Evolutionary conservation across 2,113 vertebrate species (phyloP).

Genomic region (Sapajus apella): DNA sequence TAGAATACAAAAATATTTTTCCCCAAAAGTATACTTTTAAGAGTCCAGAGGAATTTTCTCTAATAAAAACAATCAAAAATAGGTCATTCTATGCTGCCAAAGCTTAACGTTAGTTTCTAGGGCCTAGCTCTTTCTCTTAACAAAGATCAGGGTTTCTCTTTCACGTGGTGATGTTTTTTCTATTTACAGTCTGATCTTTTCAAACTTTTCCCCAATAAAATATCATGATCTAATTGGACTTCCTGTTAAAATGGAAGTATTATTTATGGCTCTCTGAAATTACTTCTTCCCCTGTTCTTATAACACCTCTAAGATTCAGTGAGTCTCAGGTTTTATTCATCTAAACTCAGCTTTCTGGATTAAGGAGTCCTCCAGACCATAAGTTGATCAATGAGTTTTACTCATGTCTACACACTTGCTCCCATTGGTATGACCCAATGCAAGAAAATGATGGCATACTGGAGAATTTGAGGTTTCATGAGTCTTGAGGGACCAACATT

Average conservation of each 20-base stretch:
- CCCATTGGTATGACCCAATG: neutral
- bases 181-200: constrained; percentile 20
- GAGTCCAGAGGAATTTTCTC: neutral
- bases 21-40: neutral
- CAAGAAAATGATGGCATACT: neutral
- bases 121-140: neutral
- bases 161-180: neutral
- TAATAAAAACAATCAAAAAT: constrained; percentile 9
- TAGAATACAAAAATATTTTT: neutral
- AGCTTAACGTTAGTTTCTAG: constrained; percentile 18
- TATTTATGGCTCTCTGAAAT: constrained; percentile 41
- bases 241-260: neutral
- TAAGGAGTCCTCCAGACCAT: neutral
- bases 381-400: neutral
- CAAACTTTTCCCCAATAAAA: constrained; percentile 9
- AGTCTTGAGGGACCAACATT: neutral
- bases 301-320: neutral
- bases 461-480: neutral
- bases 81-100: neutral
- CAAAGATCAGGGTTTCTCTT: neutral
- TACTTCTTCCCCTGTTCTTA: neutral
- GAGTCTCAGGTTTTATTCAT: neutral
- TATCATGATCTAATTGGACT: neutral
- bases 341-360: constrained; percentile 5
- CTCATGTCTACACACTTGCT: neutral